Conservation (phyloP, 2,113 vertebrate species). For the Eulacestoma nigropectus region DNA sequence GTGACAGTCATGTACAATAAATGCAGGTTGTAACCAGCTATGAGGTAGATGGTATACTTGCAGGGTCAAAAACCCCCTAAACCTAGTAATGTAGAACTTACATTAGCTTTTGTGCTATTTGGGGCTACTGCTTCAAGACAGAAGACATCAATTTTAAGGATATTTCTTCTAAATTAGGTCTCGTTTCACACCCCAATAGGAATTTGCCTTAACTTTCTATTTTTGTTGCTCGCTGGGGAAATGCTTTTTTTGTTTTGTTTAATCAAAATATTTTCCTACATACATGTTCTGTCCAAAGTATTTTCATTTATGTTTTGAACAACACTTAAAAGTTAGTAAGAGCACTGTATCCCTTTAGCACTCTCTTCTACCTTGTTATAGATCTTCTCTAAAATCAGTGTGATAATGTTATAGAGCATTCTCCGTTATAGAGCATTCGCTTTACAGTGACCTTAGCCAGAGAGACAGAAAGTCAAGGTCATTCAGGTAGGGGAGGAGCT, state of each 20-base stretch:
- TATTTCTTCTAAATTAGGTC: neutral
- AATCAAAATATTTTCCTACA: neutral
- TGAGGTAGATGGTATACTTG: neutral
- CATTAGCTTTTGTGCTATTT: neutral
- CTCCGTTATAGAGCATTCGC: neutral
- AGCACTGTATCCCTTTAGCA: neutral
- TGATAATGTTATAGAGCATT: neutral
- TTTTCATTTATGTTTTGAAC: neutral
- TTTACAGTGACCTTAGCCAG: neutral
- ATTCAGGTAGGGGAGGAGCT: neutral
- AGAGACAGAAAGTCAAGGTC: neutral
- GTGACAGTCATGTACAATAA: neutral
- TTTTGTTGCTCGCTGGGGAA: neutral
- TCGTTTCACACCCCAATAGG: neutral
- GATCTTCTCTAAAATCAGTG: neutral
- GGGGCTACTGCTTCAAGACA: neutral
- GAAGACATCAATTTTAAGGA: neutral
- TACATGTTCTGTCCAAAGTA: neutral
- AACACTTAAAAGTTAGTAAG: neutral
- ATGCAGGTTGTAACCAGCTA: neutral
- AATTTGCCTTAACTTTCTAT: neutral
- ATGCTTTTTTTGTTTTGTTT: neutral
- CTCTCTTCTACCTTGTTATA: neutral
- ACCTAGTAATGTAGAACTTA: neutral
- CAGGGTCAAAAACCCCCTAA: fast-evolving